Evolutionary conservation across 2,113 vertebrate species (phyloP), one percentile per base, ranked within the genome.

Genomic region (Rhipidura dahli): DNA sequence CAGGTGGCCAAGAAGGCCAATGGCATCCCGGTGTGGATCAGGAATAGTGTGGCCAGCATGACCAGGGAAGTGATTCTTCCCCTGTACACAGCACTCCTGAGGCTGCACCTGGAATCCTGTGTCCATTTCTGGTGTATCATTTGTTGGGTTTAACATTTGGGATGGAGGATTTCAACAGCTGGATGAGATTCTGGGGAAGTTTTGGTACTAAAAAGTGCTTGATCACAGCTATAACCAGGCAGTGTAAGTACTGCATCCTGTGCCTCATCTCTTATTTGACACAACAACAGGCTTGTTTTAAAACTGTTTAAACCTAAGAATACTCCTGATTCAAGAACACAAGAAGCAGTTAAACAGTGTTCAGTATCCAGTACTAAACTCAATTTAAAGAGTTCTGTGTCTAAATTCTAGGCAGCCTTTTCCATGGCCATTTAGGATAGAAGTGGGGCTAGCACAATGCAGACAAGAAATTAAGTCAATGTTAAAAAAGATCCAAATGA

Each of bases 391-490:
- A 76, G 60, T 64, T 57, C 23, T 59, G 21, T 73, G n/a, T 73
- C 65, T 87, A 73, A 94, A 54, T 61, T 23, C 50, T 83, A 56
- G 35, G 17, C 31, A 71, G 33, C 28, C 22, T 87, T 81, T 81
- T 86, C 63, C 44, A 54, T 0, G 7, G 28, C 19, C 61, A 69
- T 92, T 95, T 69, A 84, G 72, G 71, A 64, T 35, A 61, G 60
- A 76, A 93, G 30, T 69, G 40, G 45, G 69, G 18, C 68, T 82
- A 65, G 18, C 42, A 64, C 73, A 86, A 95, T 40, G 70, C 33
- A 75, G 84, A 84, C 44, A 79, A 93, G 56, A 91, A 86, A 90
- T 83, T 50, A 86, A 93, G 42, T 57, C 59, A 77, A 44, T 78
- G 65, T 77, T 80, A 65, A 61, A 83, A 91, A 70, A 83, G 12